Evolutionary conservation across 2,797 vertebrate species (phyloP).

Genomic region (Anguilla pacifica): DNA sequence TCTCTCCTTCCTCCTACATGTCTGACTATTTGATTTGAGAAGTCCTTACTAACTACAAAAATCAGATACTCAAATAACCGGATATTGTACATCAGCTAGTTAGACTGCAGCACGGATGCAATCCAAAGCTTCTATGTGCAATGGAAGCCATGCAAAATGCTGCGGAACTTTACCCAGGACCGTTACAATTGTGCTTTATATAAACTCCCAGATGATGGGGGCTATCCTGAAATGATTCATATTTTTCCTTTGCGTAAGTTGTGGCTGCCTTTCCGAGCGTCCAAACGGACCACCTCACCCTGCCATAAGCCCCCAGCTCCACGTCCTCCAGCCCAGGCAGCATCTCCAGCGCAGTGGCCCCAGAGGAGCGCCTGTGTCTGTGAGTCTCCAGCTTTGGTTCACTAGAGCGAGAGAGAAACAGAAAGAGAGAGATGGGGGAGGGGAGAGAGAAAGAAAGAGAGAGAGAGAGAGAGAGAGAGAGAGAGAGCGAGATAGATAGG

Average conservation of each 20-base stretch:
- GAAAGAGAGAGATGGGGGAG: background rate
- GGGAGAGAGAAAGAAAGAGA: background rate
- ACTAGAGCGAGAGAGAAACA: slow-evolving; percentile 57
- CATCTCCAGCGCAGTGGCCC: slow-evolving; percentile 75
- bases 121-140: background rate
- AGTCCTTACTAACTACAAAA: background rate
- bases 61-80: background rate
- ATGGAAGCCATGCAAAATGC: background rate
- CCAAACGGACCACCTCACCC: slow-evolving; percentile 63
- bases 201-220: background rate
- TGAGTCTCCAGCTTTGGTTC: slow-evolving; percentile 76
- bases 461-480: background rate
- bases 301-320: slow-evolving; percentile 81
- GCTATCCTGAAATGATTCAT: background rate
- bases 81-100: background rate
- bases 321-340: slow-evolving; percentile 82
- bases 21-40: background rate
- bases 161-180: background rate
- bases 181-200: background rate
- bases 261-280: background rate
- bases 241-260: background rate
- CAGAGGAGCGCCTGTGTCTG: slow-evolving; percentile 80
- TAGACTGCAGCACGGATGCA: background rate
- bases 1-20: background rate
- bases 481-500: background rate